These are phyloP conservation scores for Avahi laniger DNA, from an alignment of 2,797 vertebrate species.

Conservation along the genomic window DNA sequence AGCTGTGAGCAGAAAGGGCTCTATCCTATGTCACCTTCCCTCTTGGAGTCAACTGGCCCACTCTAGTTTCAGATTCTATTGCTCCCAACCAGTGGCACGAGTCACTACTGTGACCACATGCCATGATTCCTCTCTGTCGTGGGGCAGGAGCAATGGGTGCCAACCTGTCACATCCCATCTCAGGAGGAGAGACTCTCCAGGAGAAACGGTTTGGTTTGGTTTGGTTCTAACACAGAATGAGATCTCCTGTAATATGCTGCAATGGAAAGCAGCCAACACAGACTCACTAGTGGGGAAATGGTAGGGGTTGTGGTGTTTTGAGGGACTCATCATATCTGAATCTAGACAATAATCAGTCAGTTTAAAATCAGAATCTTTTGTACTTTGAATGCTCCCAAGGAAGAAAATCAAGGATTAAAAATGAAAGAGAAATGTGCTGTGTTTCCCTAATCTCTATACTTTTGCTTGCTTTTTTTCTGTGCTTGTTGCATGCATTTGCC, in stretches of 20 bases:
- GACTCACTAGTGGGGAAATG: not conserved
- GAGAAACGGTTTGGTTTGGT: not conserved
- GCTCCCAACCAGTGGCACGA: not conserved
- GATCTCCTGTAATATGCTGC: not conserved
- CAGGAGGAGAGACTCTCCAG: not conserved
- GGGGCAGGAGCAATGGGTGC: fast-evolving
- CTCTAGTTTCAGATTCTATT: not conserved
- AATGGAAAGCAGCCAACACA: not conserved
- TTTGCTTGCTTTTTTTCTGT: constrained; percentile 58
- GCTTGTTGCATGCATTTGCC: constrained; percentile 58
- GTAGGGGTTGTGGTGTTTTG: not conserved
- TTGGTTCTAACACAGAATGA: not conserved
- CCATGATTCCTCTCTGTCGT: not conserved
- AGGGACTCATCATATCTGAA: not conserved
- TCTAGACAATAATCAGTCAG: not conserved
- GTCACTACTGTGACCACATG: not conserved
- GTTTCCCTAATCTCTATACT: not conserved
- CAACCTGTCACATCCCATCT: not conserved
- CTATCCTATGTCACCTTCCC: not conserved
- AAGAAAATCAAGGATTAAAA: not conserved
- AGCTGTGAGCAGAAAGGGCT: not conserved
- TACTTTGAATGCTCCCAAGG: not conserved
- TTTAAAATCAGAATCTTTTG: constrained; percentile 23
- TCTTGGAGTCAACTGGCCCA: not conserved
- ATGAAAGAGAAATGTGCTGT: not conserved